phyloP scores from a whole-genome alignment of 64 coral and sea anemone species.

The Anthopleura sola region DNA sequence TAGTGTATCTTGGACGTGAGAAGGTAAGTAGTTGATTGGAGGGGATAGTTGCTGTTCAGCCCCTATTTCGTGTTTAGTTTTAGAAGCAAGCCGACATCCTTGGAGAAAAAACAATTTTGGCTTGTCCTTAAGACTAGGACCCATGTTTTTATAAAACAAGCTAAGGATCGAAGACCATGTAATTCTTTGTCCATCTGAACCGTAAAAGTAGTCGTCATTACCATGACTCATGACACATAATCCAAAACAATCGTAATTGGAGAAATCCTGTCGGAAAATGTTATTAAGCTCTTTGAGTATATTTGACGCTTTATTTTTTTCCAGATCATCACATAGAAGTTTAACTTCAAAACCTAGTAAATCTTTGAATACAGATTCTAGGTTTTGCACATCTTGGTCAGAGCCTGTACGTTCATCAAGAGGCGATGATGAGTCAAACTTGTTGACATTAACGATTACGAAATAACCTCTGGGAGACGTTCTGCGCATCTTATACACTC shows the following conservation, averaged over 20 bases:
- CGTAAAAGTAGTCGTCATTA: conserved; percentile 19
- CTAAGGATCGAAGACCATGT: neutral
- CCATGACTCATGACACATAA: conserved; percentile 86
- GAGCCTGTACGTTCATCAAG: conserved; percentile 7
- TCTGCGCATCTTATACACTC: neutral
- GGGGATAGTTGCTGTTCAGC: neutral
- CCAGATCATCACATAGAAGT: neutral
- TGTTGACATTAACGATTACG: neutral
- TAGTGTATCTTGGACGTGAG: conserved; percentile 46
- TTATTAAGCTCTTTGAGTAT: too few species aligned
- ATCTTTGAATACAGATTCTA: conserved; percentile 16
- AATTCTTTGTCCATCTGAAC: conserved; percentile 26
- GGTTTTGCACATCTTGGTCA: conserved; percentile 34
- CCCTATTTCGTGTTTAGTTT: neutral
- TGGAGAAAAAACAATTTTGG: conserved; percentile 73
- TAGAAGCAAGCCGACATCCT: conserved; percentile 25
- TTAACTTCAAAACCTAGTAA: too few species aligned
- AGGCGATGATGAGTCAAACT: neutral
- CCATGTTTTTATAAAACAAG: conserved; percentile 17
- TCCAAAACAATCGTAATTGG: conserved; percentile 46
- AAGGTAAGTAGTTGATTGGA: neutral
- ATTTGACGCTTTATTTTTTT: neutral
- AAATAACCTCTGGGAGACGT: neutral
- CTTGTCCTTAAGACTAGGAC: neutral
- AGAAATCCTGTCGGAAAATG: conserved; percentile 32